Conservation (phyloP, 2,797 vertebrate genomes). For the Pseudochirops corinnae region DNA sequence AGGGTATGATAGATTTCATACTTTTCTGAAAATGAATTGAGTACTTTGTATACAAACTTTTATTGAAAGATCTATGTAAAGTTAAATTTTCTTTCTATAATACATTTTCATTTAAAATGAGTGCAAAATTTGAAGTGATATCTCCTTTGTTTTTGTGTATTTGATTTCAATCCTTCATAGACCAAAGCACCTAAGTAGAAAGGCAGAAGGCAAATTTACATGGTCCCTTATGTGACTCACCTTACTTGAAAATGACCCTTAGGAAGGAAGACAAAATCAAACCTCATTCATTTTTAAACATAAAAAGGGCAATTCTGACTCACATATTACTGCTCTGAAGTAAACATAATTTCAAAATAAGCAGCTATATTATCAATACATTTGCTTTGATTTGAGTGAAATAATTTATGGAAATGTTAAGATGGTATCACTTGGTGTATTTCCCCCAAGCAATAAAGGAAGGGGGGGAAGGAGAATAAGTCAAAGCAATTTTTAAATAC, state of each 20-base stretch:
- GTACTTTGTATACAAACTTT: conserved; percentile 1
- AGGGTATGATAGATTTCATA: conserved; percentile 14
- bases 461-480: too few species aligned
- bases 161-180: not conserved
- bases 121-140: not conserved
- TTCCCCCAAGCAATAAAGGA: too few species aligned
- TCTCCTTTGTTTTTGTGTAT: not conserved
- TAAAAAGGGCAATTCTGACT: not conserved
- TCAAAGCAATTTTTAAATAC: too few species aligned
- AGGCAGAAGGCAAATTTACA: not conserved
- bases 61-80: not conserved
- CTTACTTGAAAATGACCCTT: conserved; percentile 17
- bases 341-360: not conserved
- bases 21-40: conserved; percentile 5
- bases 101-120: not conserved
- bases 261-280: not conserved
- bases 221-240: not conserved
- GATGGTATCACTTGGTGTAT: not conserved
- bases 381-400: conserved; percentile 44
- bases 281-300: not conserved
- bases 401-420: conserved; percentile 11
- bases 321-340: not conserved
- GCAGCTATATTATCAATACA: not conserved
- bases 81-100: not conserved
- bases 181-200: conserved; percentile 7